Base-by-base conservation (phyloP, 1,140 invertebrate species). In the Eriosoma lanigerum region DNA sequence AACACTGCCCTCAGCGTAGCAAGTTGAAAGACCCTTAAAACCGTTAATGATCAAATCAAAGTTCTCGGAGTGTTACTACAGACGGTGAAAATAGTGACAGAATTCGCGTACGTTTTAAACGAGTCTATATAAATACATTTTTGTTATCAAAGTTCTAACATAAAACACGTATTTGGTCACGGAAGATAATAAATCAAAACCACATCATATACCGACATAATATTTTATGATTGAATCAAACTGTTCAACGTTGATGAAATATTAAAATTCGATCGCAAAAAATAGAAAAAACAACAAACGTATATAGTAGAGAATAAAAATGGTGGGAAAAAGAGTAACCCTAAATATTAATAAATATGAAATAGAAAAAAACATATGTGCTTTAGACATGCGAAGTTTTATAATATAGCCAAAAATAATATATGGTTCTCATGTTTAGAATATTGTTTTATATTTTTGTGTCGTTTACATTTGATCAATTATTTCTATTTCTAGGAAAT, bases 1-100 rank as follows among this genome's bases (percentile, higher is more conserved):
- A 66, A 44, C 62, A 13, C 32, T 66, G 32, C n/a, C 1, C 32
- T 66, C 17, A 64, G 8, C 17, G 32, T 66, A 29, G 32, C 19
- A 38, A 44, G 29, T 44, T 66, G 62, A 38, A 66, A 66, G n/a
- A 13, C 32, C 32, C 32, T 66, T 44, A 44, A 66, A 66, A 66
- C 32, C 32, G 29, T 66, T 66, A 66, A 66, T 66, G n/a, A 66
- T 44, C 62, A 38, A 64, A 64, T 38, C 19, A 44, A 44, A 12
- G 32, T 66, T 44, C 19, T 10, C 32, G n/a, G 32, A 44, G 19
- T 66, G 32, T 66, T 66, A 44, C 32, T 32, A 4, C 62, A n/a
- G 32, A 32, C 29, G 0, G 17, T 32, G 29, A 19, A 60, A 62
- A 62, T 32, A n/a, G 29, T 62, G 29, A 62, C 32, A 32, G 9